Percentiles rank a stretch among this genome's conserved stretches.
Evolutionary conservation across 2,797 vertebrate genomes (phyloP).

Genomic region (Carduelis carduelis): DNA sequence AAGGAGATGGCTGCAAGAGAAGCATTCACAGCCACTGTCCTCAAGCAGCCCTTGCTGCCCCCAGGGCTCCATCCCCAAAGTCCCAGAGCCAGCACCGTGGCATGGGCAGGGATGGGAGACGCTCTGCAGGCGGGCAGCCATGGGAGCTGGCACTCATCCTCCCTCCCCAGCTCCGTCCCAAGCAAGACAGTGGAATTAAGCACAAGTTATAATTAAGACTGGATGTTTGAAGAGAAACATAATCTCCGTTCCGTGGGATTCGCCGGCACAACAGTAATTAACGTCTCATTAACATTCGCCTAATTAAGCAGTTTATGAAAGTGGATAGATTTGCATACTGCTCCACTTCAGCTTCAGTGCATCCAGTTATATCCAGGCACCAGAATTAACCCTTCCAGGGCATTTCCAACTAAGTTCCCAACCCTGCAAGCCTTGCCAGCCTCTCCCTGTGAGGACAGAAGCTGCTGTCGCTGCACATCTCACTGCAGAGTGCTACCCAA

Average conservation of each 20-base stretch:
- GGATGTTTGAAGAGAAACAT: constrained; percentile 82
- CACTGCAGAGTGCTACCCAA: not conserved
- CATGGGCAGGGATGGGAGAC: not conserved
- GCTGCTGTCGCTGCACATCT: not conserved
- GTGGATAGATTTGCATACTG: constrained; percentile 74
- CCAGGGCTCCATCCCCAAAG: accelerated
- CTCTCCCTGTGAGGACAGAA: not conserved
- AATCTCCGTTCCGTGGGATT: constrained; percentile 78
- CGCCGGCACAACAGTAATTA: constrained; percentile 81
- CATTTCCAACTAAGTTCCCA: not conserved
- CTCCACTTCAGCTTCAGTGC: constrained; percentile 61
- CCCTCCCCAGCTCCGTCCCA: not conserved
- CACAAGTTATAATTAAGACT: constrained; percentile 79
- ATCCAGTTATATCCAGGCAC: constrained; percentile 19
- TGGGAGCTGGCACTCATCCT: not conserved
- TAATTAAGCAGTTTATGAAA: constrained; percentile 84
- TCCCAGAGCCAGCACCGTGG: not conserved
- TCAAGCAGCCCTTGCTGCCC: not conserved
- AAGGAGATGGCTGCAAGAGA: not conserved
- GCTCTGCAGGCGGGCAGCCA: not conserved
- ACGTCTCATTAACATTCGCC: constrained; percentile 82
- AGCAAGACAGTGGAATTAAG: constrained; percentile 68
- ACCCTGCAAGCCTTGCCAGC: not conserved
- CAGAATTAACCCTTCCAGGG: constrained; percentile 64
- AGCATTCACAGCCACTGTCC: accelerated